A percentile compares a stretch with the other conserved stretches of the same genome.
phyloP scores from a whole-genome alignment of 2,888 invertebrate species.

The Phymatocera aterrima region DNA sequence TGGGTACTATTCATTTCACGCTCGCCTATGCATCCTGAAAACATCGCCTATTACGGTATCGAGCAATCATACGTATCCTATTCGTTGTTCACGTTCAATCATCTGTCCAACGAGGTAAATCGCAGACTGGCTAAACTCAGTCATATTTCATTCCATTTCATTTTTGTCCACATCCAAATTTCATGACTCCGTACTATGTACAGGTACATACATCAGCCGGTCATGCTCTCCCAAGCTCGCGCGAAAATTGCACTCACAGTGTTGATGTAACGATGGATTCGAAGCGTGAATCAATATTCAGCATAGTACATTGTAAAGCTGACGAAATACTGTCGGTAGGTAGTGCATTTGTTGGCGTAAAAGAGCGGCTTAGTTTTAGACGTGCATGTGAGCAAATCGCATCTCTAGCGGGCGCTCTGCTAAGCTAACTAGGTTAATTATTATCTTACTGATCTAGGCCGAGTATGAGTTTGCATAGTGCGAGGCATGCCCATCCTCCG shows the following conservation, averaged over 20 bases:
- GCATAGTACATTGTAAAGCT: background rate
- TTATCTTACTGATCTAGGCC: constrained; percentile 40
- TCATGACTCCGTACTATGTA: background rate
- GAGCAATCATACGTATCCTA: too few species aligned
- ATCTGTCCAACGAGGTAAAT: too few species aligned
- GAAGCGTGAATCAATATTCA: constrained; percentile 38
- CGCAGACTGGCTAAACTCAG: too few species aligned
- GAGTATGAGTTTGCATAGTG: constrained; percentile 24
- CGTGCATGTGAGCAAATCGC: background rate
- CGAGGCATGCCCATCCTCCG: background rate
- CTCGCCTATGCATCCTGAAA: background rate
- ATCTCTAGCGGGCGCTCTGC: constrained; percentile 19
- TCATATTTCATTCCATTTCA: too few species aligned
- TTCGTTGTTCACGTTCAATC: too few species aligned
- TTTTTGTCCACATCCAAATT: too few species aligned
- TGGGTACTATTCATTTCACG: background rate
- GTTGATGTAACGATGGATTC: constrained; percentile 39
- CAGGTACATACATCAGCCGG: background rate
- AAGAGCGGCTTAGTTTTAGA: constrained; percentile 9
- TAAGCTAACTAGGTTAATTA: constrained; percentile 42
- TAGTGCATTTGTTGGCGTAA: background rate
- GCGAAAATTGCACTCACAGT: constrained; percentile 23
- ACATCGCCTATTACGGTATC: too few species aligned
- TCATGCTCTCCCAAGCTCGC: constrained; percentile 9
- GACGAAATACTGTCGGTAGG: background rate